These are phyloP conservation scores for Steatornis caripensis DNA, from an alignment of 2,113 vertebrate species.

Conservation along the genomic window DNA sequence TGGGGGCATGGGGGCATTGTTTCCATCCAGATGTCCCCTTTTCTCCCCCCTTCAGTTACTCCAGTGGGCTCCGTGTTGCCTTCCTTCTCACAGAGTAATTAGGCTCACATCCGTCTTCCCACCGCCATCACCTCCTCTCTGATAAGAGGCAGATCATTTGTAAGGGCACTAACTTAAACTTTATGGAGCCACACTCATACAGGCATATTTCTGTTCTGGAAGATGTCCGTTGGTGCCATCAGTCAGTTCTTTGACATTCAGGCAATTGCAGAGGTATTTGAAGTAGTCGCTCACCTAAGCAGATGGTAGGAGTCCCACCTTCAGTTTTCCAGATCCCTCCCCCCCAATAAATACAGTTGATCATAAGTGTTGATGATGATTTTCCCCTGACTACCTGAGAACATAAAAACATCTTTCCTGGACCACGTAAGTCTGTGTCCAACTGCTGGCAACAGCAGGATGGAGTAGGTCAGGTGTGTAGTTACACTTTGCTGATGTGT, in stretches of 20 bases:
- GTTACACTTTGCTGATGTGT: neutral
- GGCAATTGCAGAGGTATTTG: neutral
- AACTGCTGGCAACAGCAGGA: neutral
- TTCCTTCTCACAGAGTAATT: neutral
- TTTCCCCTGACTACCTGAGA: neutral
- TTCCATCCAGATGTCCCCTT: neutral
- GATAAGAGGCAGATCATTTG: neutral
- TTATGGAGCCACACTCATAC: neutral
- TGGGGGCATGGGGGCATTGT: rapidly evolving
- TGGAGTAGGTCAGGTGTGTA: neutral
- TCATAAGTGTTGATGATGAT: neutral
- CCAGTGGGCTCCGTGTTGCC: neutral
- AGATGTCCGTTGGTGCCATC: neutral
- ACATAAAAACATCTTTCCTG: neutral
- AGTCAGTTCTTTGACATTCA: neutral
- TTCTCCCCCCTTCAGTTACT: neutral
- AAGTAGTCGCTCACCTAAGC: neutral
- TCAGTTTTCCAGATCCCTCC: neutral
- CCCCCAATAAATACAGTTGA: neutral
- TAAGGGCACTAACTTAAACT: neutral
- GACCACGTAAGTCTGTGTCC: neutral
- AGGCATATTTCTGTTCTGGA: neutral
- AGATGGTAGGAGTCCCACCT: neutral
- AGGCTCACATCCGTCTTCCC: neutral
- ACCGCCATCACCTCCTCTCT: neutral